These are phyloP conservation scores for Palythoa heliodiscus DNA, from an alignment of 92 coral and sea anemone species.

Conservation along the genomic window DNA sequence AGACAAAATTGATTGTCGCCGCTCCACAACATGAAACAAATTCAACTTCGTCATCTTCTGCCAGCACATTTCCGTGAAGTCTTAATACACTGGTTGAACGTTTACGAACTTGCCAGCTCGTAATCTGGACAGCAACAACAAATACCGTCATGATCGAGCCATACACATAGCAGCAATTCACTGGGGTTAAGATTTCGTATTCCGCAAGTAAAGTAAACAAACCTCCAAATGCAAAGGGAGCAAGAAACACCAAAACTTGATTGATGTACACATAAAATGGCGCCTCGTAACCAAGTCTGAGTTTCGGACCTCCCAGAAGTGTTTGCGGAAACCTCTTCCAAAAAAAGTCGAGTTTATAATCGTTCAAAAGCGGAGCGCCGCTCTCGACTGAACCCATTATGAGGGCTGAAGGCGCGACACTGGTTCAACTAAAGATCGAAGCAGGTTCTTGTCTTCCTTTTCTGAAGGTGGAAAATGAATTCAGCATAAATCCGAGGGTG, in stretches of 20 bases:
- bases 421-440: neutral
- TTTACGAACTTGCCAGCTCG: conserved; percentile 66
- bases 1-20: conserved; percentile 82
- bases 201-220: conserved; percentile 80
- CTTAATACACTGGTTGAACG: conserved; percentile 59
- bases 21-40: conserved; percentile 88
- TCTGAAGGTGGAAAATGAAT: neutral
- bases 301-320: conserved; percentile 83
- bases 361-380: conserved; percentile 94
- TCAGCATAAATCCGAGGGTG: neutral
- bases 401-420: conserved; percentile 18
- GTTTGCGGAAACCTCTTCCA: conserved; percentile 90
- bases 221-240: conserved; percentile 81
- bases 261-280: conserved; percentile 82
- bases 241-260: conserved; percentile 79
- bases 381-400: conserved; percentile 81
- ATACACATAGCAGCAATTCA: conserved; percentile 69
- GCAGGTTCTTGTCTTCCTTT: conserved; percentile 8
- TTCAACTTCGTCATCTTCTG: conserved; percentile 92
- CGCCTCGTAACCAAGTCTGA: conserved; percentile 83
- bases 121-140: conserved; percentile 58
- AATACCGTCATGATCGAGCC: conserved; percentile 70
- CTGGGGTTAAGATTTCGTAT: conserved; percentile 59
- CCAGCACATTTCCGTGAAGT: conserved; percentile 75
- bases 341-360: conserved; percentile 96